Conservation (phyloP, 2,797 vertebrate genomes). For the Chelidonichthys spinosus region DNA sequence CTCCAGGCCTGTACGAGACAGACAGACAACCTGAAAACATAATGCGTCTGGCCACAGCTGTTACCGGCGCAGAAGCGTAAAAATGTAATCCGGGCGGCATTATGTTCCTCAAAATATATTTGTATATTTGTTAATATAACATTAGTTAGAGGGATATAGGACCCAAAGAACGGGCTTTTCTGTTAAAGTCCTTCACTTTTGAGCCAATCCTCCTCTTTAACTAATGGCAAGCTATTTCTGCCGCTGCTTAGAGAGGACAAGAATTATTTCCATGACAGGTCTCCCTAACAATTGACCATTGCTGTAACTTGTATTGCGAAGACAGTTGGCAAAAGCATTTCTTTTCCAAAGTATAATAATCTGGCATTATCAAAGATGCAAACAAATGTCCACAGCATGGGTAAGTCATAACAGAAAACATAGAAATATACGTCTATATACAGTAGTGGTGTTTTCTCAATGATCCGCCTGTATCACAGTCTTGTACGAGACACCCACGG, state of each 20-base stretch:
- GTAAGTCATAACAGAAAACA: background rate
- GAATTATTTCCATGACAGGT: background rate
- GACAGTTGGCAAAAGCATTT: background rate
- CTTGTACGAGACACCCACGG: conserved; percentile 3
- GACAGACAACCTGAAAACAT: background rate
- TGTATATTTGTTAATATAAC: no score
- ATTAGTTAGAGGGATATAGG: background rate
- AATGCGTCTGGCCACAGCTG: no score
- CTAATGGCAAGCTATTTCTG: background rate
- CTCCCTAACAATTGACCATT: background rate
- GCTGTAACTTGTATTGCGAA: background rate
- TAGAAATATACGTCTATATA: background rate
- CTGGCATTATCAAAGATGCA: background rate
- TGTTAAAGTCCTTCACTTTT: background rate
- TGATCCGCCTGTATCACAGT: background rate
- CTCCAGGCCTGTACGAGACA: background rate
- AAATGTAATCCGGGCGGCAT: background rate
- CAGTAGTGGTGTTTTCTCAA: background rate
- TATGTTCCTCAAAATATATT: background rate
- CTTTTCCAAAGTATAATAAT: background rate
- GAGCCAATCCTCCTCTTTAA: background rate
- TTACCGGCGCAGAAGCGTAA: background rate
- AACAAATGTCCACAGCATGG: background rate
- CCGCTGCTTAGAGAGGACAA: background rate
- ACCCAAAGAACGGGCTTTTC: background rate